Evolutionary conservation across 2,113 vertebrate species (phyloP).

Genomic region (Phainopepla nitens): DNA sequence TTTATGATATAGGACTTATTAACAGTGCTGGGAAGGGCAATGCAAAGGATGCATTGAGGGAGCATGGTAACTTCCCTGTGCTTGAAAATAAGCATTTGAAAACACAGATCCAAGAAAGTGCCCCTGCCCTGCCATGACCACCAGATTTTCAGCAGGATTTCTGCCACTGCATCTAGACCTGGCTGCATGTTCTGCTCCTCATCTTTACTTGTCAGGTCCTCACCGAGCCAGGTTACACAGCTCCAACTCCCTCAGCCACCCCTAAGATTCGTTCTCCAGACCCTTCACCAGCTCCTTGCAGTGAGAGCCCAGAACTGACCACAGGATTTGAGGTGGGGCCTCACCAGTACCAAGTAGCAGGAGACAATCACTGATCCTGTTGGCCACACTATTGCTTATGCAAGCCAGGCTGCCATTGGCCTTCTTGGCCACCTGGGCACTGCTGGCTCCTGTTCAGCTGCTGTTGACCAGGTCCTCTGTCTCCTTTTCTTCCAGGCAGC

Average conservation of each 20-base stretch:
- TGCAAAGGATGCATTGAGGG: background rate
- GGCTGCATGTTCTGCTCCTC: background rate
- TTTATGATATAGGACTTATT: background rate
- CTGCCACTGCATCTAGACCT: background rate
- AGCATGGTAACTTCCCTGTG: background rate
- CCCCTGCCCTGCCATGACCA: background rate
- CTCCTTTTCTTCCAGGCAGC: background rate
- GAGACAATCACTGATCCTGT: background rate
- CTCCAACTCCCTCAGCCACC: background rate
- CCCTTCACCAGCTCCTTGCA: background rate
- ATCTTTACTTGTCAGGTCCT: background rate
- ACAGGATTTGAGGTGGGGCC: background rate
- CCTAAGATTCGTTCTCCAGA: background rate
- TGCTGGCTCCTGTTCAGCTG: background rate
- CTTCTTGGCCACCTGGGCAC: background rate
- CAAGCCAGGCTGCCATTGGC: fast-evolving
- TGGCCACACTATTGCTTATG: background rate
- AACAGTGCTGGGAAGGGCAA: background rate
- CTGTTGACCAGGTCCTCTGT: background rate
- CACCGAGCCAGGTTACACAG: background rate
- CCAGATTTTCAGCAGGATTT: background rate
- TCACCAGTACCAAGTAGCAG: fast-evolving
- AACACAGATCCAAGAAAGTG: background rate
- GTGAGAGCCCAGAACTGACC: background rate
- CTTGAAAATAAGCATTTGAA: background rate